Conservation (phyloP, 1,140 invertebrate genomes). For the Pogonomyrmex californicus region DNA sequence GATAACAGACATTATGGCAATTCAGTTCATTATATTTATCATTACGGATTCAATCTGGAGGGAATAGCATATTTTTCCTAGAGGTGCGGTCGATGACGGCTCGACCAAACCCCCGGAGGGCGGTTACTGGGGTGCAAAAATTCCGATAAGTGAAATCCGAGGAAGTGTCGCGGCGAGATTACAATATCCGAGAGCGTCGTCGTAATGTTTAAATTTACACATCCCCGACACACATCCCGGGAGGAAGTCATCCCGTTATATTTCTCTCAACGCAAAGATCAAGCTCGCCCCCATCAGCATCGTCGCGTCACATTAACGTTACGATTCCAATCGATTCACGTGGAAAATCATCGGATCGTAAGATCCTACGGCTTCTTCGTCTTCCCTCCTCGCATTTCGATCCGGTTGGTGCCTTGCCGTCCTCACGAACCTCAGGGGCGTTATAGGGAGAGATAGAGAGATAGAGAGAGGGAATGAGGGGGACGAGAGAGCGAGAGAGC, state of each 20-base stretch:
- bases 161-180: neutral
- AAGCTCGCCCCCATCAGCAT: no score
- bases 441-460: constrained; percentile 37
- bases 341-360: neutral
- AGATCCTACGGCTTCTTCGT: constrained; percentile 18
- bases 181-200: neutral
- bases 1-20: neutral
- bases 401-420: neutral
- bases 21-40: neutral
- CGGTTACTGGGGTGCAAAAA: constrained; percentile 52
- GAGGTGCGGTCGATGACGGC: constrained; percentile 25
- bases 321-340: constrained; percentile 4
- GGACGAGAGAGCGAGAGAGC: constrained; percentile 35
- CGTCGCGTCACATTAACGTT: neutral
- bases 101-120: constrained; percentile 5
- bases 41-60: constrained; percentile 2
- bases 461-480: constrained; percentile 1
- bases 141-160: constrained; percentile 43
- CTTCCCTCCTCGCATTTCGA: neutral
- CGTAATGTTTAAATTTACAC: neutral
- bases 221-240: neutral
- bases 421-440: constrained; percentile 49
- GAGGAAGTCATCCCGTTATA: neutral
- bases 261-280: neutral
- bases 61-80: constrained; percentile 18